phyloP scores from a whole-genome alignment of 2,888 invertebrate species.

The Caenorhabditis japonica region DNA sequence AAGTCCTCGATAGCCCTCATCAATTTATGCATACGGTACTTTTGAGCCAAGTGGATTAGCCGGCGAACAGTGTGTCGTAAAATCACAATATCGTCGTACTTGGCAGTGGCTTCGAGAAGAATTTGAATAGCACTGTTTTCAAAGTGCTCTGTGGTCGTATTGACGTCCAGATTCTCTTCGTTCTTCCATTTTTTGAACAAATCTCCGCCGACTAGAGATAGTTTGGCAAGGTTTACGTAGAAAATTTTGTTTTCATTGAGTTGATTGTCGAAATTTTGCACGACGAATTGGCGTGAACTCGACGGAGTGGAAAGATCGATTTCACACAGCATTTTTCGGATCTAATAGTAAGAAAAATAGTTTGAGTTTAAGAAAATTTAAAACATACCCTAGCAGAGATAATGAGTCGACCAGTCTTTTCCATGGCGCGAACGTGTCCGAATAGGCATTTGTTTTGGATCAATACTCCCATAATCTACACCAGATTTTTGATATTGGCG shows the following conservation, averaged over 20 bases:
- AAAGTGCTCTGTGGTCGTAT: slow-evolving; percentile 28
- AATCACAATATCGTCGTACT: slow-evolving; percentile 42
- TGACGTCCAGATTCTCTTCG: slow-evolving; percentile 18
- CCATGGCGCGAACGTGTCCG: slow-evolving; percentile 33
- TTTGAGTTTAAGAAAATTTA: neutral
- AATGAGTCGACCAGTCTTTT: slow-evolving; percentile 40
- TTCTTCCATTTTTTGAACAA: slow-evolving; percentile 52
- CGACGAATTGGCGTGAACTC: slow-evolving; percentile 44
- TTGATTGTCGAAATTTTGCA: slow-evolving; percentile 48
- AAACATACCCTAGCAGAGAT: slow-evolving; percentile 28
- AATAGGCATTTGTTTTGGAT: slow-evolving; percentile 33
- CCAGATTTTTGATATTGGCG: no score
- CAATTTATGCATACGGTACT: slow-evolving; percentile 44
- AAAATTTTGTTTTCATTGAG: slow-evolving; percentile 24
- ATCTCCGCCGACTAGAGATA: slow-evolving; percentile 36
- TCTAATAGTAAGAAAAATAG: slow-evolving; percentile 5
- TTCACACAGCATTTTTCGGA: slow-evolving; percentile 41
- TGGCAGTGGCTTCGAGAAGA: slow-evolving; percentile 45
- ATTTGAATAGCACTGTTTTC: slow-evolving; percentile 30
- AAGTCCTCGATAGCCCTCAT: slow-evolving; percentile 44
- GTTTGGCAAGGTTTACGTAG: slow-evolving; percentile 35
- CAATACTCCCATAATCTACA: slow-evolving; percentile 30
- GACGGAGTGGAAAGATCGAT: slow-evolving; percentile 41
- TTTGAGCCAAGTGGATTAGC: slow-evolving; percentile 27
- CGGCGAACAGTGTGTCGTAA: slow-evolving; percentile 28